phyloP scores from a whole-genome alignment of 2,113 vertebrate genomes.

The Chlorodrepanis virens region DNA sequence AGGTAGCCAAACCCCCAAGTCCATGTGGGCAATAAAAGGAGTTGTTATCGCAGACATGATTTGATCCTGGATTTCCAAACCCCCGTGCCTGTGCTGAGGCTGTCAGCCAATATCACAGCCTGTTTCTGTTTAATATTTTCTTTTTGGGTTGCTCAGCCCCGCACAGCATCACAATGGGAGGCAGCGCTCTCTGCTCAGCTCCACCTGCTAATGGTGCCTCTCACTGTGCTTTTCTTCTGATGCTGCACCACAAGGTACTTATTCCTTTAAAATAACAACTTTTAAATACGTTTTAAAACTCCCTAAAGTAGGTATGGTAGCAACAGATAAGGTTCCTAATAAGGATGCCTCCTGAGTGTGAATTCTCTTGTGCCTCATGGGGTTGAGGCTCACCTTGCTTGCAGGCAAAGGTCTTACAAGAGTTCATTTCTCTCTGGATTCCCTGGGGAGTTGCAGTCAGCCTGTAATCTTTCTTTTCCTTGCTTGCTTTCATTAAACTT shows the following conservation, averaged over 20 bases:
- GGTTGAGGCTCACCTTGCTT: background rate
- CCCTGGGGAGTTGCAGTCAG: background rate
- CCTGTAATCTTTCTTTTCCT: background rate
- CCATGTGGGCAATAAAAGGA: slow-evolving; percentile 11
- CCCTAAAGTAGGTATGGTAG: background rate
- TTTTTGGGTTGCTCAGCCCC: background rate
- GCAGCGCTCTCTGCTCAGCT: background rate
- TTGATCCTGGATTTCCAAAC: slow-evolving; percentile 40
- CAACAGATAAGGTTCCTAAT: background rate
- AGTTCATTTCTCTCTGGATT: background rate
- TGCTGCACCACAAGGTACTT: background rate
- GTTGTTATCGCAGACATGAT: background rate
- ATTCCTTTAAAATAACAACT: background rate
- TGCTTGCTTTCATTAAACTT: background rate
- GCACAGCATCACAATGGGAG: background rate
- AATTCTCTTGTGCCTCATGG: background rate
- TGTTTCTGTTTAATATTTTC: slow-evolving; percentile 26
- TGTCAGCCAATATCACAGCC: background rate
- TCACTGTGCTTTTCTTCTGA: background rate
- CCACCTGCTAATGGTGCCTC: slow-evolving; percentile 11
- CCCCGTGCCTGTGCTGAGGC: background rate
- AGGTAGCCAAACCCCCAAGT: background rate
- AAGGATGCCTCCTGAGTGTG: background rate
- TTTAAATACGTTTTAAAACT: background rate
- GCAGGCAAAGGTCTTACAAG: background rate